Percentiles rank a stretch among this genome's conserved stretches.
These are phyloP conservation scores for Acropora yongei DNA, from an alignment of 64 coral and sea anemone genomes.

Conservation along the genomic window DNA sequence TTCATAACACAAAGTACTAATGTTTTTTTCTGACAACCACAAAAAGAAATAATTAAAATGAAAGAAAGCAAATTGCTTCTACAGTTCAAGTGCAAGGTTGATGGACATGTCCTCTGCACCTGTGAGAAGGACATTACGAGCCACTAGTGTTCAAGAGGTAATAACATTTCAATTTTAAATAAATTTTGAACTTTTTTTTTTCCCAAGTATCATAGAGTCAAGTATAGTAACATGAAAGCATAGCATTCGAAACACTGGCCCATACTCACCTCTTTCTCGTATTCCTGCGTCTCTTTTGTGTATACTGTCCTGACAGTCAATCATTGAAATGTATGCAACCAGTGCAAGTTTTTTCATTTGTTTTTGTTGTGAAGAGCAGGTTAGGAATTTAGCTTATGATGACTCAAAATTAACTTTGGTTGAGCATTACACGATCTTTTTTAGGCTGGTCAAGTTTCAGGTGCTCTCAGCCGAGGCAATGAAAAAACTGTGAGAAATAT, in stretches of 20 bases:
- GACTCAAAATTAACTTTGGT: too few relatives aligned
- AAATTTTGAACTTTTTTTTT: not conserved
- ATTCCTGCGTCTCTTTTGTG: too few relatives aligned
- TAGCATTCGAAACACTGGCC: too few relatives aligned
- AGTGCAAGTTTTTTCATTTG: too few relatives aligned
- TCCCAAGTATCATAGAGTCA: not conserved
- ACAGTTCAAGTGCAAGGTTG: constrained; percentile 72
- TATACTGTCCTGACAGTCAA: too few relatives aligned
- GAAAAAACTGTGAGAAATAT: constrained; percentile 9
- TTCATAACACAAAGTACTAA: too few relatives aligned
- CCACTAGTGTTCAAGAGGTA: not conserved
- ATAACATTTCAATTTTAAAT: not conserved
- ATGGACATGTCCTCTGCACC: constrained; percentile 36
- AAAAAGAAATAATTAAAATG: not conserved
- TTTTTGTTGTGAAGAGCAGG: too few relatives aligned
- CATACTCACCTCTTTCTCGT: too few relatives aligned
- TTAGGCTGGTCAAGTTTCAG: not conserved
- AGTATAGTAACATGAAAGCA: too few relatives aligned
- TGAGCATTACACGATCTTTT: not conserved
- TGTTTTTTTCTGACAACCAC: not conserved
- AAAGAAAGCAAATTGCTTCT: not conserved
- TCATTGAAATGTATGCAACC: too few relatives aligned
- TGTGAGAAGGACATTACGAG: constrained; percentile 56
- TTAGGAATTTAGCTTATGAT: too few relatives aligned
- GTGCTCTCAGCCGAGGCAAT: not conserved